These are phyloP conservation scores for Eriosoma lanigerum DNA, from an alignment of 1,140 invertebrate genomes.

Conservation along the genomic window DNA sequence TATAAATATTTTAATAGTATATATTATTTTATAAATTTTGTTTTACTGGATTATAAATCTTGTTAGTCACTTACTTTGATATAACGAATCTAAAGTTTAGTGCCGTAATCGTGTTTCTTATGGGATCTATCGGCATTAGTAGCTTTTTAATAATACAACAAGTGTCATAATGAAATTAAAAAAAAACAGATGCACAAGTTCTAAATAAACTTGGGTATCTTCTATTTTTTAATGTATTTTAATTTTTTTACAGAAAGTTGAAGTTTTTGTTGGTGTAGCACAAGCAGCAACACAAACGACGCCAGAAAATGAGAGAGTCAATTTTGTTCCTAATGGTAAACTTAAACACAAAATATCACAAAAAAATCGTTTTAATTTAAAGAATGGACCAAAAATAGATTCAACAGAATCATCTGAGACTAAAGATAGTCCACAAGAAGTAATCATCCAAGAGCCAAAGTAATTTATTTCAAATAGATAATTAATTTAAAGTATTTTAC, in stretches of 20 bases:
- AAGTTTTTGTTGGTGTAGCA: constrained; percentile 8
- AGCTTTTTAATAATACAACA: constrained; percentile 12
- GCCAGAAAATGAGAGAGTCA: constrained; percentile 18
- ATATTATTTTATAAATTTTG: neutral
- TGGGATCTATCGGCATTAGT: neutral
- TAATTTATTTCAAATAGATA: neutral
- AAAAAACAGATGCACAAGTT: neutral
- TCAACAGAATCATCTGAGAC: neutral
- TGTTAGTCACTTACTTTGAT: constrained; percentile 3
- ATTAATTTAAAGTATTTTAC: too few species aligned
- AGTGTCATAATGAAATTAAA: constrained; percentile 1
- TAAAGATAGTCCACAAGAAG: neutral
- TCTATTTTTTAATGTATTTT: too few species aligned
- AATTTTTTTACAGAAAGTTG: constrained; percentile 1
- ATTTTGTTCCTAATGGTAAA: neutral
- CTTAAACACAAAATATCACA: neutral
- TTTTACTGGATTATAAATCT: neutral
- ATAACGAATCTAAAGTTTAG: neutral
- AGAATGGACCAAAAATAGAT: neutral
- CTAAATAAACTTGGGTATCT: neutral
- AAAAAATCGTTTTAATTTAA: neutral
- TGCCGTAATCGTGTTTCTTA: neutral
- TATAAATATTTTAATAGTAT: neutral
- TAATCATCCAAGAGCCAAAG: neutral
- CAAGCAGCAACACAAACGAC: constrained; percentile 40